Base-by-base conservation (phyloP, 2,888 invertebrate genomes). In the Rhimphoctona megacephalus region DNA sequence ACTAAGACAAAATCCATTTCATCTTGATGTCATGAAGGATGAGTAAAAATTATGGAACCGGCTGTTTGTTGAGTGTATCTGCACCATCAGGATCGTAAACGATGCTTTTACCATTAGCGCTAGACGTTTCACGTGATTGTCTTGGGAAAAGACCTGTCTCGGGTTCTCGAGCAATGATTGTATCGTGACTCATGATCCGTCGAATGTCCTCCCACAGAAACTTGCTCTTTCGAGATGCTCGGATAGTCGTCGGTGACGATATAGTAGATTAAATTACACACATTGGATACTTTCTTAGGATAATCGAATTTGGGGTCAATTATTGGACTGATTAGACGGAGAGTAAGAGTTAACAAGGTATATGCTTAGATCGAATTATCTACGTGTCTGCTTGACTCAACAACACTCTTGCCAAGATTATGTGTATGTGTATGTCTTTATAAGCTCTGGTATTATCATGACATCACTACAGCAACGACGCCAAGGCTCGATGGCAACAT, bases 271-370 rank as follows among this genome's bases (percentile, higher is more conserved):
- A 6, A 66, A 74, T 74, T n/a, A 67, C 73, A 52, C 52, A 22
- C n/a, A 22, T 43, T 57, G 76, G 19, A 17, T 25, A 69, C 46
- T 61, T 76, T 22, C 52, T 66, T 52, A 36, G 22, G 54, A 33
- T 82, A 86, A 86, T 84, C 74, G 52, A 76, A 82, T 76, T 30
- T 46, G 49, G 33, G 61, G 33, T 54, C 78, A 85, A 85, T 87
- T 87, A 85, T 85, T 33, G 57, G 79, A 82, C 66, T 82, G 66
- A 87, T 82, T 77, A 76, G 81, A 70, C 79, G 82, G 22, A 64
- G 84, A 74, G 54, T 82, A 52, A 74, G 78, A 85, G 76, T 87
- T 85, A 82, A 82, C 79, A 66, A 66, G 84, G 36, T 81, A 46
- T 49, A 70, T 61, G 57, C 36, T 61, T 49, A 25, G 49, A 54